These are phyloP conservation scores for Platysternon megacephalum DNA, from an alignment of 2,113 vertebrate genomes.

Conservation along the genomic window DNA sequence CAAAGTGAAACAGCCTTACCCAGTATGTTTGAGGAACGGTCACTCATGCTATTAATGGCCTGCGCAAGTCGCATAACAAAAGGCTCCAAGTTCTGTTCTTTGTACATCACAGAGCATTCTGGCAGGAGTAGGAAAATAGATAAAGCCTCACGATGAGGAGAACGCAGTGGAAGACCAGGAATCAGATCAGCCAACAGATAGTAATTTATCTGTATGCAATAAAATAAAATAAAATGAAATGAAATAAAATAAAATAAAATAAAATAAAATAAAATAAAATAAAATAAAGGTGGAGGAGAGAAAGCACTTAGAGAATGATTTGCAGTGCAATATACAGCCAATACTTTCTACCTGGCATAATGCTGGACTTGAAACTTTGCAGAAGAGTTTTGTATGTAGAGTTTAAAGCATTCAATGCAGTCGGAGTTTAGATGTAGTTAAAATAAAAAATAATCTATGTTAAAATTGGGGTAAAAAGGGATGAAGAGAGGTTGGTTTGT, in stretches of 20 bases:
- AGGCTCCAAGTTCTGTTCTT: not conserved
- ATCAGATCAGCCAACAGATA: constrained; percentile 50
- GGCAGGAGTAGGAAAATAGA: constrained; percentile 67
- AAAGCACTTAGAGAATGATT: constrained; percentile 14
- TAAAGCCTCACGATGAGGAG: constrained; percentile 63
- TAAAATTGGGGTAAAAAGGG: not conserved
- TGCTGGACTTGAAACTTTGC: not conserved
- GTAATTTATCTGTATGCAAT: constrained; percentile 57
- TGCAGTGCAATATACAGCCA: not conserved
- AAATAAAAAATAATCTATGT: not conserved
- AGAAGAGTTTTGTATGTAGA: not conserved
- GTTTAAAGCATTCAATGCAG: no score
- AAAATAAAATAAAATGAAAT: not conserved
- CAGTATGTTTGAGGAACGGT: constrained; percentile 27
- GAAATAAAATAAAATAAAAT: not conserved
- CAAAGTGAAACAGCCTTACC: constrained; percentile 42
- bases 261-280: not conserved
- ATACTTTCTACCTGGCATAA: not conserved
- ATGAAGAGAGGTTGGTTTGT: not conserved
- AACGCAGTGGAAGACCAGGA: constrained; percentile 33
- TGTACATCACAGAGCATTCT: constrained; percentile 55
- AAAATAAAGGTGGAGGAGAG: not conserved
- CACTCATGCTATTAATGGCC: constrained; percentile 41
- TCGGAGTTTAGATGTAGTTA: not conserved
- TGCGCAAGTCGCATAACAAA: constrained; percentile 48